Evolutionary conservation across 2,888 invertebrate genomes (phyloP).

Genomic region (Aspidapion aeneum): DNA sequence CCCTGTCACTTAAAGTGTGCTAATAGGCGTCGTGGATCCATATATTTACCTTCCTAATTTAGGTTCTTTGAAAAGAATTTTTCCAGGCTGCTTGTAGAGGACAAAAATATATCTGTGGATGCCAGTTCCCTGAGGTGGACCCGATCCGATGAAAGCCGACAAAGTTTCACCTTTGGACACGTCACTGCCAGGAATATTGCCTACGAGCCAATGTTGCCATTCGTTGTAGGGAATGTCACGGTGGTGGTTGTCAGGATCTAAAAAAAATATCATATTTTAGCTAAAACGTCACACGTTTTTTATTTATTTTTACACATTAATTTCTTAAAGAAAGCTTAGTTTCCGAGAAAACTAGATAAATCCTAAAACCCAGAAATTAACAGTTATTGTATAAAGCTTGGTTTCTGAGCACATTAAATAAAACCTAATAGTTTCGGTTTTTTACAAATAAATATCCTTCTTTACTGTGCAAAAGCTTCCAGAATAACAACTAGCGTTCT

Average conservation of each 20-base stretch:
- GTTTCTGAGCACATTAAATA: too few species aligned
- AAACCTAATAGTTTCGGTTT: too few species aligned
- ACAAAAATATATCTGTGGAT: conserved; percentile 73
- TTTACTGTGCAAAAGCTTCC: too few species aligned
- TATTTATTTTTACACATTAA: too few species aligned
- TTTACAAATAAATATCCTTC: too few species aligned
- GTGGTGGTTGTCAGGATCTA: conserved; percentile 89
- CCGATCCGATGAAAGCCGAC: conserved; percentile 77
- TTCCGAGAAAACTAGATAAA: too few species aligned
- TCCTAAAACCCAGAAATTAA: too few species aligned
- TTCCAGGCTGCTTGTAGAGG: conserved; percentile 46
- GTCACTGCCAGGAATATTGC: conserved; percentile 74
- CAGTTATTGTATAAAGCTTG: too few species aligned
- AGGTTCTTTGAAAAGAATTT: conserved; percentile 36
- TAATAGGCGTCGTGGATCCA: too few species aligned
- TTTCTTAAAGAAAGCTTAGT: too few species aligned
- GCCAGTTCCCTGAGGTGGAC: conserved; percentile 71
- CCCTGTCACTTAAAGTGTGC: too few species aligned
- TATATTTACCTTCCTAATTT: conserved; percentile 9
- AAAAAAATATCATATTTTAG: background rate
- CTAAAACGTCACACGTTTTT: background rate
- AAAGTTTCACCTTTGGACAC: conserved; percentile 68
- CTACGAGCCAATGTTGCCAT: conserved; percentile 90
- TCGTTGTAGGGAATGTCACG: conserved; percentile 77
- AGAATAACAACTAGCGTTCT: too few species aligned